Conservation (phyloP, 2,113 vertebrate genomes). For the Myotis lucifugus region DNA sequence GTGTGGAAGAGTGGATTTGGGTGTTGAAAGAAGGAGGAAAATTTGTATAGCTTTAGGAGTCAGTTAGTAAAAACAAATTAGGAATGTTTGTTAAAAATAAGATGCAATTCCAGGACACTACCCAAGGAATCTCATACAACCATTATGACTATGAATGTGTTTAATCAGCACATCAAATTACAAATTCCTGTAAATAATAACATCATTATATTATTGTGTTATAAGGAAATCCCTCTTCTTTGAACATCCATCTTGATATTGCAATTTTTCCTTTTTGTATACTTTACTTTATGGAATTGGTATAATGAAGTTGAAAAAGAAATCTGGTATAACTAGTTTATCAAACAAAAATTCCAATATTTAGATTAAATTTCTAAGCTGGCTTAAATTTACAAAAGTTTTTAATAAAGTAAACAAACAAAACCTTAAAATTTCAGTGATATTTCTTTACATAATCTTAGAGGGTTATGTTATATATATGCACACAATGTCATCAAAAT, state of each 20-base stretch:
- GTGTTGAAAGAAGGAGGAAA: neutral
- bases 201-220: neutral
- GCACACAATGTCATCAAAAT: neutral
- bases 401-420: neutral
- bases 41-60: conserved; percentile 5
- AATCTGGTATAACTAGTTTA: neutral
- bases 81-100: neutral
- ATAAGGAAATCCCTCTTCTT: neutral
- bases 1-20: neutral
- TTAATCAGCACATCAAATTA: neutral
- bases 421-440: conserved; percentile 1
- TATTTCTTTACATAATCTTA: conserved; percentile 11
- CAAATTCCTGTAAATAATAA: neutral
- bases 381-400: neutral
- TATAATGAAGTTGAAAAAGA: conserved; percentile 37
- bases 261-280: neutral
- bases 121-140: neutral
- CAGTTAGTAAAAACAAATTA: neutral
- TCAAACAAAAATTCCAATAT: conserved; percentile 31
- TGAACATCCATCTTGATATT: neutral
- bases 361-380: neutral
- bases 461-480: neutral
- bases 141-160: neutral
- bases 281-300: conserved; percentile 15
- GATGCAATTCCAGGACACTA: neutral